phyloP scores from a whole-genome alignment of 2,113 vertebrate genomes.

The Hippopotamus amphibius region DNA sequence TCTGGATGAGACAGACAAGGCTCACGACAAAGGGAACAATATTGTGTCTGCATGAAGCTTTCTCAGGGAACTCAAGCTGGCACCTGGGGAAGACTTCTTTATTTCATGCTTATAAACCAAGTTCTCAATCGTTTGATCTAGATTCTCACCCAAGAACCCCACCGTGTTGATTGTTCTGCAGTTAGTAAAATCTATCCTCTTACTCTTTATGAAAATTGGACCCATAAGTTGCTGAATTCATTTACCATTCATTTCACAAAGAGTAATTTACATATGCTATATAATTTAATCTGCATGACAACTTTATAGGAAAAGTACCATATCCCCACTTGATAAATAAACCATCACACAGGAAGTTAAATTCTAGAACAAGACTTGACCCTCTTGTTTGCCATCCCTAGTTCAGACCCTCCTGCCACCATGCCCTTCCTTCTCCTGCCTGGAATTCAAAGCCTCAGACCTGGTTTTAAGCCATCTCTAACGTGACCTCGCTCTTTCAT shows the following conservation, averaged over 20 bases:
- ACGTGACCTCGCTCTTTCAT: background rate
- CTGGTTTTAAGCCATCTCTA: background rate
- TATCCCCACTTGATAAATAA: background rate
- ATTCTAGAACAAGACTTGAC: background rate
- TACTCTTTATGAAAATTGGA: background rate
- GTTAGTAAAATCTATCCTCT: background rate
- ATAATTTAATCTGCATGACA: background rate
- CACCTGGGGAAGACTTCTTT: background rate
- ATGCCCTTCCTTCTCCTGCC: background rate
- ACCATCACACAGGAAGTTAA: background rate
- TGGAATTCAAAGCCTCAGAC: background rate
- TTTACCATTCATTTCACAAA: background rate
- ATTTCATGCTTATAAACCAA: background rate
- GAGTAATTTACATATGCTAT: background rate
- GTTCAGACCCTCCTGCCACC: background rate
- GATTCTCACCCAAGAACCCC: background rate
- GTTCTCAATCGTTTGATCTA: background rate
- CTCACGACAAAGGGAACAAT: background rate
- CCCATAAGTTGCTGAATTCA: background rate
- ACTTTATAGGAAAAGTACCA: background rate
- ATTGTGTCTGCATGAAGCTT: rapidly evolving
- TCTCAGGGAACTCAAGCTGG: background rate
- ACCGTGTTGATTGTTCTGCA: background rate
- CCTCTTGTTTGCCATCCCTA: background rate
- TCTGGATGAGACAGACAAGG: background rate